Evolutionary conservation across 1,140 invertebrate species (phyloP).

Genomic region (Solenopsis fugax): DNA sequence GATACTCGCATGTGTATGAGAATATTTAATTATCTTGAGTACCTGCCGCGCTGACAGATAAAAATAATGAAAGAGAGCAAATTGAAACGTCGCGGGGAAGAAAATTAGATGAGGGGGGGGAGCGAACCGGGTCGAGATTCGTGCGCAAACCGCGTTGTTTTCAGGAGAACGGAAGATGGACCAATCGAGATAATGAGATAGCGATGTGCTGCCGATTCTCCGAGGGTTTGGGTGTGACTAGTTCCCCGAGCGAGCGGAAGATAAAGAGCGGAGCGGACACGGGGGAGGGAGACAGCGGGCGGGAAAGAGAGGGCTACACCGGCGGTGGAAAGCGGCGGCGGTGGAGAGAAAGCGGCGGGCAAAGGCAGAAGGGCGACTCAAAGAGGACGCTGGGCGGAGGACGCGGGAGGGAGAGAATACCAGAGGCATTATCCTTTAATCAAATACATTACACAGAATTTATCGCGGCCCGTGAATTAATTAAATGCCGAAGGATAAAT

Average conservation of each 20-base stretch:
- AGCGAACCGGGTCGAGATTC: background rate
- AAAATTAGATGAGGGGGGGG: constrained; percentile 32
- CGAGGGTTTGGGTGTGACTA: constrained; percentile 59
- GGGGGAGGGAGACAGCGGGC: constrained; percentile 32
- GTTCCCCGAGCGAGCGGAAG: constrained; percentile 58
- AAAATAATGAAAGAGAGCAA: constrained; percentile 67
- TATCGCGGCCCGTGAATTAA: constrained; percentile 86
- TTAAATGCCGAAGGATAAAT: constrained; percentile 87
- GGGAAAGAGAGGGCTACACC: constrained; percentile 19
- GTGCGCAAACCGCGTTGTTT: constrained; percentile 68
- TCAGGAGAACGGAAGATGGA: constrained; percentile 69
- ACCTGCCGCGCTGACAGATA: constrained; percentile 44
- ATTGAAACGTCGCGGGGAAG: constrained; percentile 66
- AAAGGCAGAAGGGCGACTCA: constrained; percentile 66
- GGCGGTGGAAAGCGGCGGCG: constrained; percentile 23
- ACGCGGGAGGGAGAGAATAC: constrained; percentile 72
- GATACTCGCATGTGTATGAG: background rate
- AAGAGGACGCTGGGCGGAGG: constrained; percentile 64
- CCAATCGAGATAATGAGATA: constrained; percentile 81
- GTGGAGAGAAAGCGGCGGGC: constrained; percentile 58
- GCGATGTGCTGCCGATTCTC: constrained; percentile 78
- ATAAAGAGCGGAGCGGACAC: constrained; percentile 51
- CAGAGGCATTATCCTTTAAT: constrained; percentile 86
- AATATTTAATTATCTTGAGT: constrained; percentile 63
- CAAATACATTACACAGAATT: constrained; percentile 87